Evolutionary conservation across 2,888 invertebrate genomes (phyloP), one percentile per base, ranked within the genome.

Genomic region (Ophraella communa): DNA sequence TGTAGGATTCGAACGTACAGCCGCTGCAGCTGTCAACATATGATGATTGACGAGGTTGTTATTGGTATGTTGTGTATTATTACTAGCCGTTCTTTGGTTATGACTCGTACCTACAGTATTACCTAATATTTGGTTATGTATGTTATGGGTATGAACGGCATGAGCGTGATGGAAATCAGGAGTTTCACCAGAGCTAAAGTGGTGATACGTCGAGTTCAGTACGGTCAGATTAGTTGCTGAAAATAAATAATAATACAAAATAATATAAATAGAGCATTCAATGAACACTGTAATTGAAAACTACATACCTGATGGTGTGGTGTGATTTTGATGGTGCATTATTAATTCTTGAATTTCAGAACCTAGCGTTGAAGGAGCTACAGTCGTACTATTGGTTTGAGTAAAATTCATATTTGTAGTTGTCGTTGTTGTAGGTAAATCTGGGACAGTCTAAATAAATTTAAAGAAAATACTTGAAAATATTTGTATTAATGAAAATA

Each of bases 311-410:
- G 77, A 72, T 56, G 81, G 71, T 14, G 76, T 74, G 3, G 79
- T 74, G 69, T 81, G 81, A 68, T 76, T 80, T 61, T 82, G 83
- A 74, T 83, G 83, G 67, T 83, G 82, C 81, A 82, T 82, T 57
- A 83, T 81, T 47, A 83, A 71, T 52, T 83, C 82, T 66, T 82
- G 83, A 52, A 83, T 79, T 65, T 83, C 83, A 53, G 77, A 78
- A 30, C 80, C 80, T 35, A 80, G 82, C 3, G 76, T 73, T 2
- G 76, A 74, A 35, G 73, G 72, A 3, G 77, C 71, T 24, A 76
- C 73, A 35, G 76, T 74, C 4, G 77, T 75, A 53, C 74, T 79
- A 57, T 76, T 79, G 5, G 79, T 74, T 59, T 79, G 78, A 5
- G 79, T 77, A 63, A 81, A 80, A 72, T 76, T 80, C 45, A 80